Evolutionary conservation across 2,888 invertebrate genomes (phyloP).

Genomic region (Aleiodes alternator): DNA sequence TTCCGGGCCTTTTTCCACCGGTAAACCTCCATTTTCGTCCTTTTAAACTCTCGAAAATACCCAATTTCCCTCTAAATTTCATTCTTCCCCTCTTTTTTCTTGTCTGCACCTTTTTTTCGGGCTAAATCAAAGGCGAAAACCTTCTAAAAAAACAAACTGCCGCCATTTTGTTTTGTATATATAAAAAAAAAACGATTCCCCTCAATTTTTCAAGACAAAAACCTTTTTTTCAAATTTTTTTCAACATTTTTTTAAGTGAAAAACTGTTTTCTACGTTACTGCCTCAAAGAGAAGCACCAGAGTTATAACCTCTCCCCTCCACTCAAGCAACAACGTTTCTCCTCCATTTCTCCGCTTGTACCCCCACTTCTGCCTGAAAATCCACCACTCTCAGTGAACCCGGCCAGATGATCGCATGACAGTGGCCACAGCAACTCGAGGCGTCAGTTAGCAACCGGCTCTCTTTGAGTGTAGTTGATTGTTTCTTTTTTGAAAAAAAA

Average conservation of each 20-base stretch:
- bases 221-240: not conserved
- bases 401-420: slow-evolving; percentile 70
- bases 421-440: slow-evolving; percentile 58
- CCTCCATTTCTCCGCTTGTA: slow-evolving; percentile 51
- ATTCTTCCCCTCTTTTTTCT: no score
- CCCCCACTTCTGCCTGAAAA: slow-evolving; percentile 27
- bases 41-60: no score
- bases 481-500: slow-evolving; percentile 39
- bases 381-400: slow-evolving; percentile 41
- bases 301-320: slow-evolving; percentile 35
- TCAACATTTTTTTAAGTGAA: not conserved
- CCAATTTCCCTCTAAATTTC: no score
- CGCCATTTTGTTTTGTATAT: no score
- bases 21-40: no score
- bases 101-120: no score
- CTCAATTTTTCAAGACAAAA: not conserved
- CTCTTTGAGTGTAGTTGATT: slow-evolving; percentile 60
- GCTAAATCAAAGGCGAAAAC: no score
- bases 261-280: not conserved
- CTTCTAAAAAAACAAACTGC: no score
- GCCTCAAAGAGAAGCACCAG: slow-evolving; percentile 23
- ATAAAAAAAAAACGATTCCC: no score
- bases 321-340: slow-evolving; percentile 43
- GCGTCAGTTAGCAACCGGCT: slow-evolving; percentile 75
- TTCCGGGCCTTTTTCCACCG: not conserved